phyloP scores from a whole-genome alignment of 2,888 invertebrate genomes.

The Agonum fuliginosum region DNA sequence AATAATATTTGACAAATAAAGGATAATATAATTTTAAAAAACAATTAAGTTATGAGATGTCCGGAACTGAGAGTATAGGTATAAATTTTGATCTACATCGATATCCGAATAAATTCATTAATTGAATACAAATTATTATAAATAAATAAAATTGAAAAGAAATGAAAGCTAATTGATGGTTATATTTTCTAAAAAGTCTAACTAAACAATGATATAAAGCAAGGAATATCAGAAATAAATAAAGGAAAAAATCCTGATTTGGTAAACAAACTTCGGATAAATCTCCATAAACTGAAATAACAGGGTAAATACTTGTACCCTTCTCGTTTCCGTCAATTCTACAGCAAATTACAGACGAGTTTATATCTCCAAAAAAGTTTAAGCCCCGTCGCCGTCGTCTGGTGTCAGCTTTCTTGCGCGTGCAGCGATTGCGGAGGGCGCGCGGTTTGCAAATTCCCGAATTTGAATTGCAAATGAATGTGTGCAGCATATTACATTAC shows the following conservation, averaged over 20 bases:
- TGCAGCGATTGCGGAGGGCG: constrained; percentile 30
- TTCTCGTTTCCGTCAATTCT: constrained; percentile 7
- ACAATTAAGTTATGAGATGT: too few species aligned
- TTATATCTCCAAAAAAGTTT: not conserved
- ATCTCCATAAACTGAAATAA: constrained; percentile 42
- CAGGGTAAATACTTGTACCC: constrained; percentile 26
- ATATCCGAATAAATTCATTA: too few species aligned
- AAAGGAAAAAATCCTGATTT: constrained; percentile 7
- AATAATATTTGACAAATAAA: too few species aligned
- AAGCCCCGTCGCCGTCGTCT: not conserved
- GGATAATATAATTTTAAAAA: too few species aligned
- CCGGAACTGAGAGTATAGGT: too few species aligned
- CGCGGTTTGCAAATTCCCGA: constrained; percentile 32
- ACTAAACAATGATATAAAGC: not conserved
- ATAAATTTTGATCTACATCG: too few species aligned
- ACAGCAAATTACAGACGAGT: constrained; percentile 23
- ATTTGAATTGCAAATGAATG: constrained; percentile 47
- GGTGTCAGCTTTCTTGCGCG: constrained; percentile 6
- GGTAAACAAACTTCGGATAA: constrained; percentile 23
- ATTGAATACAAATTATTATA: too few species aligned
- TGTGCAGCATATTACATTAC: constrained; percentile 44
- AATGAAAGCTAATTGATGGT: not conserved
- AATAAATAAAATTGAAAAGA: too few species aligned
- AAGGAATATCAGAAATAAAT: constrained; percentile 15
- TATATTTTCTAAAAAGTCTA: not conserved